phyloP scores from a whole-genome alignment of 2,113 vertebrate genomes.

The Vidua chalybeata region DNA sequence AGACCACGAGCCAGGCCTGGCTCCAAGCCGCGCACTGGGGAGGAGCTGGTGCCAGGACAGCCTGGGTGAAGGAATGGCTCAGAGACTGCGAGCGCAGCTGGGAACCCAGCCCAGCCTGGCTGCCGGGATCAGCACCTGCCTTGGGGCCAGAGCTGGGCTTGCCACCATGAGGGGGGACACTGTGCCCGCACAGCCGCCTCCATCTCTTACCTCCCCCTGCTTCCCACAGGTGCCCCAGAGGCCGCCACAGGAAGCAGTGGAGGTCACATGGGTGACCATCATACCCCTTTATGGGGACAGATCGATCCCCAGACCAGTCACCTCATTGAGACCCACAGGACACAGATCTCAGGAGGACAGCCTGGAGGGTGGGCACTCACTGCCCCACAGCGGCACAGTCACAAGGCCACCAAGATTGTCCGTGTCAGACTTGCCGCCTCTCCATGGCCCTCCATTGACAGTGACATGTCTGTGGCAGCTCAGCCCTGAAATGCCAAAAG shows the following conservation, averaged over 20 bases:
- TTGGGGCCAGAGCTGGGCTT: neutral
- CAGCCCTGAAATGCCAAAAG: no score
- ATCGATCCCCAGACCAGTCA: accelerated
- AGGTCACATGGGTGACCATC: neutral
- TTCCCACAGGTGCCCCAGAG: neutral
- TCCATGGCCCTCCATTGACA: neutral
- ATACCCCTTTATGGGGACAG: accelerated
- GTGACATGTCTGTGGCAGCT: neutral
- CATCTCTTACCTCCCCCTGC: accelerated
- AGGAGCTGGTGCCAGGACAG: no score
- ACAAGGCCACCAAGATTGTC: neutral
- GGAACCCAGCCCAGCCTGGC: neutral
- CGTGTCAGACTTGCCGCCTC: neutral
- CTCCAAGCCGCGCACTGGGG: neutral
- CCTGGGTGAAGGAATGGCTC: neutral
- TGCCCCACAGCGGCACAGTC: accelerated
- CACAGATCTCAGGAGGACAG: neutral
- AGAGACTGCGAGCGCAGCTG: neutral
- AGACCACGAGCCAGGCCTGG: neutral
- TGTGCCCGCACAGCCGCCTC: accelerated
- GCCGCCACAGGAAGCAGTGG: accelerated
- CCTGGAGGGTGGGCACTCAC: neutral
- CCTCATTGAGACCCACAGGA: accelerated
- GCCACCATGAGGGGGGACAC: neutral
- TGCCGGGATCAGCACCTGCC: neutral